Evolutionary conservation across 2,113 vertebrate species (phyloP).

Genomic region (Tragelaphus strepsiceros): DNA sequence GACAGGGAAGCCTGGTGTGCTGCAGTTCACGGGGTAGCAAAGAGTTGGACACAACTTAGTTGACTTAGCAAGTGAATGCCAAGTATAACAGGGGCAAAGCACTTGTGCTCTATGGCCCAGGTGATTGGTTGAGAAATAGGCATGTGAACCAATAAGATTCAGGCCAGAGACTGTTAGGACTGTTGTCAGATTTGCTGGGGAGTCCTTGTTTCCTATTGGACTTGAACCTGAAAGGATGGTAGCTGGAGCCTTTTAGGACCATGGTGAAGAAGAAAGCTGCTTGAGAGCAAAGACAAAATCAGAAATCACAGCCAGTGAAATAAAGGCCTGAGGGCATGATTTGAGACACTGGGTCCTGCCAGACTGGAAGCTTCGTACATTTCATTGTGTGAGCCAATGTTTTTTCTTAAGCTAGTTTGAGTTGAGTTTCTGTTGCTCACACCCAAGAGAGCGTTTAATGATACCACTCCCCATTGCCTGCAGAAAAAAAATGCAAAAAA

Average conservation of each 20-base stretch:
- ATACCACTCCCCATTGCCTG: not conserved
- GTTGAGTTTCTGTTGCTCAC: not conserved
- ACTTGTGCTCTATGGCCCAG: fast-evolving
- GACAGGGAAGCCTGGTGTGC: not conserved
- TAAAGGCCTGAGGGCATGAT: too few relatives aligned
- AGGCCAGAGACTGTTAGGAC: not conserved
- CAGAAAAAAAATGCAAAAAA: not conserved
- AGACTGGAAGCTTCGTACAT: not conserved
- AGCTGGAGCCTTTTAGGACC: not conserved
- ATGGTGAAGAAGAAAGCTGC: not conserved
- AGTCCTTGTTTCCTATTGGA: not conserved
- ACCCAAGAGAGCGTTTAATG: not conserved
- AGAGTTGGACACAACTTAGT: not conserved
- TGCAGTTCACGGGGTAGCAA: not conserved
- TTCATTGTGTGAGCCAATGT: not conserved
- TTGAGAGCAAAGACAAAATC: not conserved
- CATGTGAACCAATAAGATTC: not conserved
- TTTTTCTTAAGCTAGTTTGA: not conserved
- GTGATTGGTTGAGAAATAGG: not conserved
- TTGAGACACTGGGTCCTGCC: not conserved
- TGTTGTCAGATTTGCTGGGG: not conserved
- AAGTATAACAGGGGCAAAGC: not conserved
- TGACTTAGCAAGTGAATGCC: not conserved
- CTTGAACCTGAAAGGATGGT: not conserved
- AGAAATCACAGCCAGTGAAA: not conserved